Evolutionary conservation across 2,888 invertebrate genomes (phyloP).

Genomic region (Agrotis ipsilon): DNA sequence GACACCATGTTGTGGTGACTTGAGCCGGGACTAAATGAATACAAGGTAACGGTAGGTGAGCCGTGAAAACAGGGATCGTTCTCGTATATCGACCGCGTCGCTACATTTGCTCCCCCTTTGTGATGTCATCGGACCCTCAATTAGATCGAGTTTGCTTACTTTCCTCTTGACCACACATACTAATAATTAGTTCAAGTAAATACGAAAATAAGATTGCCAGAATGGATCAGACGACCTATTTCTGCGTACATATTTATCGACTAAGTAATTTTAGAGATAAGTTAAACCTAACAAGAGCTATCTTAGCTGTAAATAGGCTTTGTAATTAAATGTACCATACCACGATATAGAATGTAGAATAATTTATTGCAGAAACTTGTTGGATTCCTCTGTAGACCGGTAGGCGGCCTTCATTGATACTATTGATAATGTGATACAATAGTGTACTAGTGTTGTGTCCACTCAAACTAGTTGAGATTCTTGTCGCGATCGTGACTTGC

Average conservation of each 20-base stretch:
- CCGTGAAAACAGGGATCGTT: constrained; percentile 34
- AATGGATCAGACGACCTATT: constrained; percentile 16
- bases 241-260: constrained; percentile 16
- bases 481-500: constrained; percentile 61
- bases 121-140: constrained; percentile 26
- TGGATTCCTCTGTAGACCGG: constrained; percentile 31
- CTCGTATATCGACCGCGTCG: constrained; percentile 30
- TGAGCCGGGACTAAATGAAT: constrained; percentile 39
- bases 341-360: constrained; percentile 28
- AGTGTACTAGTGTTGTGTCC: constrained; percentile 24
- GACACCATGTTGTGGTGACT: constrained; percentile 41
- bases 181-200: constrained; percentile 29
- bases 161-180: constrained; percentile 31
- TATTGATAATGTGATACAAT: constrained; percentile 41
- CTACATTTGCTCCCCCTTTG: constrained; percentile 30
- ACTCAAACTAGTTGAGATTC: constrained; percentile 63
- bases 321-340: constrained; percentile 23
- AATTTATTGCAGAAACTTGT: constrained; percentile 31
- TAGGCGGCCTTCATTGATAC: constrained; percentile 45
- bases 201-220: constrained; percentile 10
- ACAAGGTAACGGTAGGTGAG: constrained; percentile 32
- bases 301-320: not conserved
- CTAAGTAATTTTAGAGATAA: constrained; percentile 12
- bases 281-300: not conserved
- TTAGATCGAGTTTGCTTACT: constrained; percentile 29